These are phyloP conservation scores for Radopholus similis DNA, from an alignment of 1,140 invertebrate species.

Conservation along the genomic window DNA sequence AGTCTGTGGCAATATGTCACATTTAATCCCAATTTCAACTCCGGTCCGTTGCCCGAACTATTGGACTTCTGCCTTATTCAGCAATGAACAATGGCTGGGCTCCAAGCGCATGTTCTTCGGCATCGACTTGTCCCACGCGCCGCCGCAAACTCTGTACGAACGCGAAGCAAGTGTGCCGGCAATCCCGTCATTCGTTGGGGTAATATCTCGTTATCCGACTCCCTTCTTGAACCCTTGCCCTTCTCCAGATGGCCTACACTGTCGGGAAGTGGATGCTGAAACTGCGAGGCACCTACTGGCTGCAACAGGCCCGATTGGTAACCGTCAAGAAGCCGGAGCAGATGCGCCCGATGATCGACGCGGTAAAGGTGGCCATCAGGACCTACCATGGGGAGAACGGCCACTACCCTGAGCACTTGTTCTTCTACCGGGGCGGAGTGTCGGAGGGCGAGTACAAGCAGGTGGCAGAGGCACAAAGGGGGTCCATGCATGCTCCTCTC, in stretches of 20 bases:
- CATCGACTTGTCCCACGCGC: slow-evolving; percentile 24
- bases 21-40: too few species aligned
- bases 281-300: slow-evolving; percentile 20
- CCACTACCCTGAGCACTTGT: slow-evolving; percentile 12
- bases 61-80: too few species aligned
- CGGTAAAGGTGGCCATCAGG: not conserved
- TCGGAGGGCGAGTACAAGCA: slow-evolving; percentile 29
- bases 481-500: too few species aligned
- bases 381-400: not conserved
- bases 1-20: too few species aligned
- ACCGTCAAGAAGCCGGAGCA: slow-evolving; percentile 6
- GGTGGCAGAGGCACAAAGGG: not conserved
- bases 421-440: slow-evolving; percentile 23
- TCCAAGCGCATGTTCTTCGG: slow-evolving; percentile 13
- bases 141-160: slow-evolving; percentile 22
- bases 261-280: not conserved
- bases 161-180: not conserved
- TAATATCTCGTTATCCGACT: not conserved
- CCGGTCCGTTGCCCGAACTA: too few species aligned
- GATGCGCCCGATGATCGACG: slow-evolving; percentile 7
- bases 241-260: not conserved
- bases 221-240: not conserved
- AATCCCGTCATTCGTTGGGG: slow-evolving; percentile 26
- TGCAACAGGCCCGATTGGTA: slow-evolving; percentile 17
- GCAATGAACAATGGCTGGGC: slow-evolving; percentile 1